Conservation (phyloP, 2,113 vertebrate species). For the Stegostoma tigrinum region DNA sequence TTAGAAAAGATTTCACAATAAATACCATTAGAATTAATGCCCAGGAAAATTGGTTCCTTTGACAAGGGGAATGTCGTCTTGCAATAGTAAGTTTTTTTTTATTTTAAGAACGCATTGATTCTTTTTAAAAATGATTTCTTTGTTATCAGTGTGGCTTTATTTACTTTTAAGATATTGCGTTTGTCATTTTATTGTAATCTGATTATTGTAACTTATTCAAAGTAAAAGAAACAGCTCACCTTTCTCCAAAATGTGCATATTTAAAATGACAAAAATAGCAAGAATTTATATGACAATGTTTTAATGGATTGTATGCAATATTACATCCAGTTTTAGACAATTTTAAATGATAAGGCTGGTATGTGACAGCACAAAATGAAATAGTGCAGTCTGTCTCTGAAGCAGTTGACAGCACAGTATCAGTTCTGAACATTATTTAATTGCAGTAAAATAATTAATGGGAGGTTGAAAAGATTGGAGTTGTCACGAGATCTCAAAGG, state of each 20-base stretch:
- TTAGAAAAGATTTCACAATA: neutral
- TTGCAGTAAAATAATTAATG: constrained; percentile 31
- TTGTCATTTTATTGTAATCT: neutral
- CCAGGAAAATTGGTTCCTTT: neutral
- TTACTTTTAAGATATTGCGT: neutral
- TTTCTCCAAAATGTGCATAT: neutral
- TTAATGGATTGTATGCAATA: neutral
- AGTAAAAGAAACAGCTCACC: neutral
- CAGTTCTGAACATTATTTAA: constrained; percentile 8
- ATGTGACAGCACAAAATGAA: neutral
- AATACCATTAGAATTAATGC: neutral
- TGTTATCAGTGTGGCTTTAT: neutral
- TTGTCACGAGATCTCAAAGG: constrained; percentile 46
- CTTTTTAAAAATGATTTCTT: neutral
- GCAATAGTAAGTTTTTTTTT: neutral
- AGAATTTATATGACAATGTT: neutral
- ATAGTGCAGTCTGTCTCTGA: neutral
- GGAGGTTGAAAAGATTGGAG: constrained; percentile 33
- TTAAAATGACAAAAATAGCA: neutral
- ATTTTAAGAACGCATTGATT: neutral
- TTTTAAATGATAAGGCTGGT: neutral
- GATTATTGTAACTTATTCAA: neutral
- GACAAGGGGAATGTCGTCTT: neutral
- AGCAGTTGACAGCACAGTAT: neutral
- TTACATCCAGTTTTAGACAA: neutral